phyloP scores from a whole-genome alignment of 2,113 vertebrate species.

The Mormyrus iriodes region DNA sequence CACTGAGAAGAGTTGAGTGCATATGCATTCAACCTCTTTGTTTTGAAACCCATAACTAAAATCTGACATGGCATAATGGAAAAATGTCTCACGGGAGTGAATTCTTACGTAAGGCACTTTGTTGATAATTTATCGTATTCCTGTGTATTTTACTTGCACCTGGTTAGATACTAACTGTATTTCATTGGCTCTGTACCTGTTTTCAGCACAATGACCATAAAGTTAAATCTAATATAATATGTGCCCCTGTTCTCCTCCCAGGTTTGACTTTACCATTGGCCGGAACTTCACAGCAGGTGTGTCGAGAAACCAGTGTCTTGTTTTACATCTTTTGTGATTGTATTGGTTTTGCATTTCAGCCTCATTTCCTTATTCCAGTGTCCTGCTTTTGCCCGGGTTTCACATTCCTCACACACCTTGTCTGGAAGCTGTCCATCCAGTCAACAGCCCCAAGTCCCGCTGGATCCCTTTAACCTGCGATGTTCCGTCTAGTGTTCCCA shows the following conservation, averaged over 20 bases:
- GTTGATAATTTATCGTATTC: not conserved
- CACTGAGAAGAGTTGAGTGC: not conserved
- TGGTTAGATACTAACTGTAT: not conserved
- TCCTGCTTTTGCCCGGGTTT: not conserved
- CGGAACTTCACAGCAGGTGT: no score
- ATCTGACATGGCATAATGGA: not conserved
- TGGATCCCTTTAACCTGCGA: not conserved
- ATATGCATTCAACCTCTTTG: not conserved
- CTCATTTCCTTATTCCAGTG: not conserved
- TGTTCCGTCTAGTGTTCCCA: not conserved
- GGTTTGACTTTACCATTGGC: not conserved
- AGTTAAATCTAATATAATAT: not conserved
- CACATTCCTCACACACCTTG: not conserved
- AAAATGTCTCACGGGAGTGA: not conserved
- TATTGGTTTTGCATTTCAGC: not conserved
- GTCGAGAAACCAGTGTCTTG: not conserved
- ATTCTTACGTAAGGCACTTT: not conserved
- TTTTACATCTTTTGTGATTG: not conserved
- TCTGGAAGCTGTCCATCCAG: not conserved
- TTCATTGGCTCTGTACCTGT: not conserved
- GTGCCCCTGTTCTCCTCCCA: not conserved
- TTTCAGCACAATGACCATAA: not conserved
- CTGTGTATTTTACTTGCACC: not conserved
- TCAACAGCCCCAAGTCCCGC: not conserved
- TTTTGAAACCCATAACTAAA: not conserved